phyloP scores from a whole-genome alignment of 2,888 invertebrate genomes.

The Baronia brevicornis region DNA sequence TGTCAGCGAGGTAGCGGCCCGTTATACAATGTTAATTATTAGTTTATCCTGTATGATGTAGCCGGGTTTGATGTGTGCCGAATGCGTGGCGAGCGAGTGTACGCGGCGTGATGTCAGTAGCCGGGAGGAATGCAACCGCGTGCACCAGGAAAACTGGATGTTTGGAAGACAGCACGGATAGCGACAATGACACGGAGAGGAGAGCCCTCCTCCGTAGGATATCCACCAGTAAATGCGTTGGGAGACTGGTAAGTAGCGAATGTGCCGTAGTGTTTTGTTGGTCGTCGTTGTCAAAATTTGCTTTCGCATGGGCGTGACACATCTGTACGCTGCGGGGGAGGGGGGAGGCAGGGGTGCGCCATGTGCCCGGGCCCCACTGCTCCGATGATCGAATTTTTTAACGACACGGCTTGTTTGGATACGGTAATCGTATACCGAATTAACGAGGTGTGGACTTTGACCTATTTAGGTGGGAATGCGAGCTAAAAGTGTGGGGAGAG shows the following conservation, averaged over 20 bases:
- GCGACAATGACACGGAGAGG: constrained; percentile 88
- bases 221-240: constrained; percentile 88
- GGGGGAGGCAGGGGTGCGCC: constrained; percentile 36
- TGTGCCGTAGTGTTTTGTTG: constrained; percentile 6
- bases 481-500: constrained; percentile 2
- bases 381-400: constrained; percentile 41
- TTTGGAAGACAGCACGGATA: constrained; percentile 78
- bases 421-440: constrained; percentile 30
- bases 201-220: constrained; percentile 85
- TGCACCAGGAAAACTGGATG: constrained; percentile 48
- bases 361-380: constrained; percentile 54
- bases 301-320: constrained; percentile 42
- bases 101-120: constrained; percentile 64
- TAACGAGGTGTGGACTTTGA: constrained; percentile 16
- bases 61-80: constrained; percentile 51
- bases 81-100: constrained; percentile 48
- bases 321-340: constrained; percentile 31
- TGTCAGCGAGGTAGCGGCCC: constrained; percentile 60
- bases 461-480: constrained; percentile 16
- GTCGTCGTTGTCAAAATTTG: constrained; percentile 13
- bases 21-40: constrained; percentile 50
- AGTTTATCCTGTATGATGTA: constrained; percentile 68
- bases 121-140: constrained; percentile 38
- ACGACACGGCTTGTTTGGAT: constrained; percentile 32
- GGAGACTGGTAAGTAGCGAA: constrained; percentile 78